Evolutionary conservation across 2,888 invertebrate genomes (phyloP), one percentile per base, ranked within the genome.

Genomic region (Ophraella communa): DNA sequence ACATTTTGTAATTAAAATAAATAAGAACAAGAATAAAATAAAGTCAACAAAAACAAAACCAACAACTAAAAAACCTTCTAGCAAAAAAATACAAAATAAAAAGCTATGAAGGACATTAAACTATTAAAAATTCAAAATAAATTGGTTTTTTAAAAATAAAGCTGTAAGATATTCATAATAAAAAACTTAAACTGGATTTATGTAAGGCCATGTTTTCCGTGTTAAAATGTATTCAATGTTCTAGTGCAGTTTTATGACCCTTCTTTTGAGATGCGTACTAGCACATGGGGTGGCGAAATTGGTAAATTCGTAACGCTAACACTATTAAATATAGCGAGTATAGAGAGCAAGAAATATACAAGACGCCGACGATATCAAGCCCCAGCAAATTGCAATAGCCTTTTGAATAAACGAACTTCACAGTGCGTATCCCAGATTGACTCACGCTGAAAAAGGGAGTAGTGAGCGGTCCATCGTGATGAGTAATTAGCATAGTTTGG

Each of bases 291-390:
- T 80, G 82, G 76, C 75, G 80, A 81, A 82, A 82, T 82, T 82
- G 83, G 81, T 81, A 82, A 82, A 82, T 83, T 83, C 81, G 82
- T 81, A 82, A 82, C 82, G 82, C 82, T 82, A 81, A 82, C 82
- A 80, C 82, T 79, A 81, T 82, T 82, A 82, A 78, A 76, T 62
- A 62, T 54, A 58, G 35, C 57, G 65, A 61, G 75, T 62, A 56
- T 30, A 23, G 44, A 57, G 45, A 45, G 44, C 35, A 51, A 39
- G 35, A 59, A 23, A 35, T 10, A 24, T 39, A 39, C 51, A 59
- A 60, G 55, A 49, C n/a, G 55, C 47, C 56, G 59, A 47, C 42
- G 44, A 52, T 60, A 44, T 30, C 42, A 20, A 57, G 21, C 70
- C 61, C 64, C 69, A 70, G 76, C 79, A 81, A 81, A 82, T 82